Base-by-base conservation (phyloP, 2,888 invertebrate species). In the Cryptus armator region DNA sequence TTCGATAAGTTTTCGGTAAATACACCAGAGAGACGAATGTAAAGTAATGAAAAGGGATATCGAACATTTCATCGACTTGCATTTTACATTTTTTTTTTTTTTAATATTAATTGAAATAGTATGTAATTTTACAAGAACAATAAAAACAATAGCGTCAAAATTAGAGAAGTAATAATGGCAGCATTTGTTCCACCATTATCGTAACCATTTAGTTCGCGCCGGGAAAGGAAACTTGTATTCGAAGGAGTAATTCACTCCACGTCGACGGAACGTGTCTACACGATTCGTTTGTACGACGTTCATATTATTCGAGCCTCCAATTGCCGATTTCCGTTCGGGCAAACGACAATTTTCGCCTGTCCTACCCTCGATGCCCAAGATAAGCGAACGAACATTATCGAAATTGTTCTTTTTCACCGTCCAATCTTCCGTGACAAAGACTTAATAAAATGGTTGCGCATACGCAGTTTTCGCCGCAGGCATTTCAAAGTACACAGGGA, bases 1-100 rank as follows among this genome's bases (percentile, higher is more conserved):
- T 90, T 88, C 90, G 89, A 90, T 90, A 89, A 91, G 85, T 90
- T 89, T 87, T 89, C 89, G 90, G 46, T 90, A 91, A 92, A 92
- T 90, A 92, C 86, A 92, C 86, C 83, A 81, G 51, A 51, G 14
- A 32, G 12, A 66, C 19, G 14, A 32, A 9, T 29, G 29, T 12
- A 29, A 29, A 9, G 32, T 37, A 44, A 74, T 46, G 62, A 24
- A 19, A 74, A 72, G 71, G 43, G 71, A 72, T 53, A 81, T 76
- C 76, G 76, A 59, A 67, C 12, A 56, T 72, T 66, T 71, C 67
- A 62, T 32, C 56, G 24, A 80, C 32, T 32, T 32, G 53, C 32
- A 19, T n/a, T 29, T 46, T 48, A 53, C 19, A 1, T 6, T 37
- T 51, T 51, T 16, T 12, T 46, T n/a, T n/a, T n/a, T n/a, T n/a